Base-by-base conservation (phyloP, 2,113 vertebrate species). In the Cavia aperea region DNA sequence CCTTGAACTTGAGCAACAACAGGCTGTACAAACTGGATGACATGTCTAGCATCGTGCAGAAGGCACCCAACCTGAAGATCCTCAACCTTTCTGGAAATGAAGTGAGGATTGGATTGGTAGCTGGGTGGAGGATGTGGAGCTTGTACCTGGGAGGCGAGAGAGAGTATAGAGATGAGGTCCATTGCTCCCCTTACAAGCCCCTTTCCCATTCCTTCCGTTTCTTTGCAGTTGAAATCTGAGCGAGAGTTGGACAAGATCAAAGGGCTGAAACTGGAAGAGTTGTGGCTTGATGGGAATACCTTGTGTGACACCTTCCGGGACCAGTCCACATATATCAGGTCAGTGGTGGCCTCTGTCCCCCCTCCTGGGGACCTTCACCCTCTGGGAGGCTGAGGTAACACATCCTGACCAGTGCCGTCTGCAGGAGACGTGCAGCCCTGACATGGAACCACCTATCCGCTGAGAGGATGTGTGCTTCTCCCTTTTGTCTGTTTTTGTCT, bases 241-340 rank as follows among this genome's bases (percentile, higher is more conserved):
- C 94, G 97, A 1, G 99, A 99, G 75, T 97, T 99, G 95, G 98
- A 99, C 93, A 98, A 97, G 91, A 82, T 99, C 72, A 99, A 99
- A 96, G 98, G 97, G 43, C 96, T 99, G 88, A 98, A 98, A 97
- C 96, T 99, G 82, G 98, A 98, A 89, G 98, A 99, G 95, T 97
- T 99, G 36, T 99, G 98, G 98, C 97, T 99, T 78, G 97, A 98
- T 1, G 96, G 97, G 88, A 99, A 99, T 94, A 97, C 98, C 0
- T 95, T 99, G 62, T 99, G 98, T 54, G 97, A 98, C 21, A 77
- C 88, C 92, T 99, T 99, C 94, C 98, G 97, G 94, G 98, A 99
- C 96, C 98, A 99, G 94, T 96, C 98, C 36, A 96, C 97, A 29
- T 99, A 99, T 73, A 98, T 99, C 97, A 99, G 98, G 99, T 99